Evolutionary conservation across 2,888 invertebrate species (phyloP).

Genomic region (Caenorhabditis zanzibari): DNA sequence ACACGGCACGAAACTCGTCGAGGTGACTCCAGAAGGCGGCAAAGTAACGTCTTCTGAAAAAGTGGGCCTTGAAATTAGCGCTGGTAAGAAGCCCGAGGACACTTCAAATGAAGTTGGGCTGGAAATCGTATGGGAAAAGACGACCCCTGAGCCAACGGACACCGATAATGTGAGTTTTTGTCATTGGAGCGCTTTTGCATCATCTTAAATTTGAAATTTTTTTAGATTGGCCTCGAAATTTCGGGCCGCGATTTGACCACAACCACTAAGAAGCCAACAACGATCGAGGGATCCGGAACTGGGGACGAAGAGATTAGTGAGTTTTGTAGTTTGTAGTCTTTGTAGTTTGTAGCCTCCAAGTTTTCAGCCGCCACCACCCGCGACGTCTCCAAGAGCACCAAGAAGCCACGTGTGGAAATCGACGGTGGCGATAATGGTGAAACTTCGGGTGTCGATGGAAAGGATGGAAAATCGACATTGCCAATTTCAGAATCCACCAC

Average conservation of each 20-base stretch:
- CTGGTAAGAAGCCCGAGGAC: slow-evolving; percentile 9
- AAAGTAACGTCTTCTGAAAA: not conserved
- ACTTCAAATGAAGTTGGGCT: slow-evolving; percentile 51
- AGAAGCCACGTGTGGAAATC: slow-evolving; percentile 48
- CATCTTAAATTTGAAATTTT: not conserved
- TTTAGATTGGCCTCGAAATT: slow-evolving; percentile 58
- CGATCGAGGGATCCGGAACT: slow-evolving; percentile 50
- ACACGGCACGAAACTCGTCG: slow-evolving; percentile 31
- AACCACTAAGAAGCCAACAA: slow-evolving; percentile 17
- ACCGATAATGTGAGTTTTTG: slow-evolving; percentile 45
- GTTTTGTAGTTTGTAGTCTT: slow-evolving; percentile 8
- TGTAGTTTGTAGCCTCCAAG: not conserved
- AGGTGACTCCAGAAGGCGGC: slow-evolving; percentile 5
- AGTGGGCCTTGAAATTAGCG: slow-evolving; percentile 54
- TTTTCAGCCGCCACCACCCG: slow-evolving; percentile 59
- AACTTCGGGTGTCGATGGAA: slow-evolving; percentile 42
- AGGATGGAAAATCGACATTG: slow-evolving; percentile 44
- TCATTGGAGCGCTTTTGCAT: too few relatives aligned
- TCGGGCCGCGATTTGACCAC: slow-evolving; percentile 41
- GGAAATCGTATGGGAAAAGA: slow-evolving; percentile 57
- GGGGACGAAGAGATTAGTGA: slow-evolving; percentile 59
- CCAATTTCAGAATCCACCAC: slow-evolving; percentile 16
- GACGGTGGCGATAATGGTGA: slow-evolving; percentile 64
- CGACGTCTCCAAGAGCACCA: slow-evolving; percentile 54
- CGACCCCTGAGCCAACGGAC: slow-evolving; percentile 40